Evolutionary conservation across 2,888 invertebrate species (phyloP).

Genomic region (Metalampra italica): DNA sequence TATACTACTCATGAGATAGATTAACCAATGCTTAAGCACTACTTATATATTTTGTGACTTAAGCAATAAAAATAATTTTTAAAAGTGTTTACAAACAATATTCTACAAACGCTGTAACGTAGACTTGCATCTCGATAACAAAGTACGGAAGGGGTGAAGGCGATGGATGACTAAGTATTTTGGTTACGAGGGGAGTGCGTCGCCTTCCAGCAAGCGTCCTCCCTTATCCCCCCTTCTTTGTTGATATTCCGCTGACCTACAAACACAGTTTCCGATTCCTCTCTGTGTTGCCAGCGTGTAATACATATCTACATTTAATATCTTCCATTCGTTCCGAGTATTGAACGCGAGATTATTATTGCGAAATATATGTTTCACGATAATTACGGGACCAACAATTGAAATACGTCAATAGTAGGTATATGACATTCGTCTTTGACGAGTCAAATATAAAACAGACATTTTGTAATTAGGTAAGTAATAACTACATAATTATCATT

Average conservation of each 20-base stretch:
- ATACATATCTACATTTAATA: background rate
- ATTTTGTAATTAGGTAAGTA: too few relatives aligned
- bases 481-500: too few relatives aligned
- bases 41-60: too few relatives aligned
- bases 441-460: too few relatives aligned
- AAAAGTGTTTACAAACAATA: background rate
- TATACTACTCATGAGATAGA: too few relatives aligned
- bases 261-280: conserved; percentile 56
- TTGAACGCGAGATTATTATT: background rate
- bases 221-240: conserved; percentile 39
- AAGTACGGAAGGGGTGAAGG: conserved; percentile 19
- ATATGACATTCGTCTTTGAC: too few relatives aligned
- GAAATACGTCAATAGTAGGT: too few relatives aligned
- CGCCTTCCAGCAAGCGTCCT: conserved; percentile 24
- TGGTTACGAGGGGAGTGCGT: conserved; percentile 23
- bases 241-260: conserved; percentile 68
- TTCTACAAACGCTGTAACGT: background rate
- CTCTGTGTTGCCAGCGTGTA: background rate
- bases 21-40: too few relatives aligned
- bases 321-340: background rate
- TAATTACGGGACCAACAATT: background rate
- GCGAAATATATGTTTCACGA: background rate
- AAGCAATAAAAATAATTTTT: background rate
- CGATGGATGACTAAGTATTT: conserved; percentile 23
- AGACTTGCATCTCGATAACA: conserved; percentile 6